These are phyloP conservation scores for Pipa parva DNA, from an alignment of 2,113 vertebrate genomes.

Conservation along the genomic window DNA sequence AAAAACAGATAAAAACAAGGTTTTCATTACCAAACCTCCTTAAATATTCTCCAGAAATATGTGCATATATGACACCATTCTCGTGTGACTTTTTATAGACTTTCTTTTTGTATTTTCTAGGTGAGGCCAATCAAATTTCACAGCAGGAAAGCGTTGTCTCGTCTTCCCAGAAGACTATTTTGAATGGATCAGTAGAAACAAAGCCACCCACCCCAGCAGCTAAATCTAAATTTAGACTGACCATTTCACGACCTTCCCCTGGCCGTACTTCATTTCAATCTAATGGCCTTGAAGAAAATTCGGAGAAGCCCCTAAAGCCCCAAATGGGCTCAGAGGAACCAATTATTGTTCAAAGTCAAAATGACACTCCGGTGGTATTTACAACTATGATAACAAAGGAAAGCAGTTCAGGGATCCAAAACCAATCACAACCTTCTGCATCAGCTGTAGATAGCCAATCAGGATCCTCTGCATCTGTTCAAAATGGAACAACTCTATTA, in stretches of 20 bases:
- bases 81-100: no score
- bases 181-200: conserved; percentile 52
- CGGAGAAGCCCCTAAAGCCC: neutral
- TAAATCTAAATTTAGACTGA: conserved; percentile 54
- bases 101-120: conserved; percentile 56
- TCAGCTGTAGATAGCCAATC: neutral
- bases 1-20: no score
- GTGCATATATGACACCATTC: no score
- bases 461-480: fast-evolving
- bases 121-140: conserved; percentile 47
- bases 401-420: conserved; percentile 37
- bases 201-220: conserved; percentile 52
- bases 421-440: neutral
- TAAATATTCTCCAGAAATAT: no score
- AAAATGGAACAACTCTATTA: neutral
- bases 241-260: conserved; percentile 62
- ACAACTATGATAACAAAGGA: conserved; percentile 31
- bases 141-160: conserved; percentile 51
- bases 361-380: conserved; percentile 29
- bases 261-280: conserved; percentile 55
- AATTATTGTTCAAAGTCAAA: conserved; percentile 46
- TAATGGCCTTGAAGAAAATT: conserved; percentile 42
- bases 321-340: conserved; percentile 46
- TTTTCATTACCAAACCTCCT: no score
- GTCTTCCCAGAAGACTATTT: conserved; percentile 51